Conservation (phyloP, 2,113 vertebrate genomes). For the Lycocorax pyrrhopterus region DNA sequence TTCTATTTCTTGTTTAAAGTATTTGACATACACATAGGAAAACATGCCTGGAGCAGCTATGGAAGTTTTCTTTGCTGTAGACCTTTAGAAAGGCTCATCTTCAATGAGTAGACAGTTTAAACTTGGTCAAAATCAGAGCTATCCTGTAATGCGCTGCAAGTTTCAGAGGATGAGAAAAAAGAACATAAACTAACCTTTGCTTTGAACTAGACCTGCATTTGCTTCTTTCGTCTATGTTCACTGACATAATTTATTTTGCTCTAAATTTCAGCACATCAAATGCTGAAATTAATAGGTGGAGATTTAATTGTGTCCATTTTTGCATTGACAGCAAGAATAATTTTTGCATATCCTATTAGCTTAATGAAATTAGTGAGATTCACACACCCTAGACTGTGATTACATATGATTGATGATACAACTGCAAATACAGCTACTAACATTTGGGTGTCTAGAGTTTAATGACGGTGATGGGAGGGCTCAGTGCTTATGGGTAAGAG, state of each 20-base stretch:
- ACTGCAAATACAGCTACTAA: background rate
- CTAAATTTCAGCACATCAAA: background rate
- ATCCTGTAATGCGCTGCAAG: background rate
- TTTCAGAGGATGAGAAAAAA: background rate
- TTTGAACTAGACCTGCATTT: background rate
- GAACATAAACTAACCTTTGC: background rate
- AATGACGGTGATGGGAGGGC: too few relatives aligned
- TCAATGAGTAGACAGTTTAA: background rate
- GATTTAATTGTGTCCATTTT: background rate
- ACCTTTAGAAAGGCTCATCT: background rate
- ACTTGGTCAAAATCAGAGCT: background rate
- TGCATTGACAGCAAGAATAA: background rate
- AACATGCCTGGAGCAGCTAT: background rate
- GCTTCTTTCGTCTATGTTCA: background rate
- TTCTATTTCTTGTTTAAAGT: background rate
- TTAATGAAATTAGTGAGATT: background rate
- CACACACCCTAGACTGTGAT: background rate
- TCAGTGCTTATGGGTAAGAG: too few relatives aligned
- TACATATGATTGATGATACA: background rate
- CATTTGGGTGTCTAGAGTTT: background rate
- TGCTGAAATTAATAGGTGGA: background rate
- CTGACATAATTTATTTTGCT: background rate
- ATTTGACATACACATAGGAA: background rate
- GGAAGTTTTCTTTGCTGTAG: background rate
- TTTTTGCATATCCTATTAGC: background rate